These are phyloP conservation scores for Notoglanidium macrostoma DNA, from an alignment of 2,797 vertebrate species.

Conservation along the genomic window DNA sequence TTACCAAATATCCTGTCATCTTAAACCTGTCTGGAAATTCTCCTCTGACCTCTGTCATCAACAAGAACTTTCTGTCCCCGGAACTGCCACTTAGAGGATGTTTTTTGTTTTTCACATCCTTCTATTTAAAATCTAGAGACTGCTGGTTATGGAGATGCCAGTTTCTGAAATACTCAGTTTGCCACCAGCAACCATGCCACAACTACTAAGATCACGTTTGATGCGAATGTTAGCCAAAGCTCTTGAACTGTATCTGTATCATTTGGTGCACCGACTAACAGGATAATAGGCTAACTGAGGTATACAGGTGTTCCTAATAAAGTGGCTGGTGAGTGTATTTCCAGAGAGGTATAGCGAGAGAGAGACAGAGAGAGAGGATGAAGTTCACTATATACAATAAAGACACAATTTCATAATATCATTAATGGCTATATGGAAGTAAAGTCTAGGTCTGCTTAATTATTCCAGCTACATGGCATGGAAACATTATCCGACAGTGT, in stretches of 20 bases:
- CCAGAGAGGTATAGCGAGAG: not conserved
- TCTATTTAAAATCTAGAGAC: not conserved
- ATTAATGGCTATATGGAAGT: not conserved
- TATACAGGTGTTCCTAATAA: not conserved
- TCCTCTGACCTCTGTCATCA: not conserved
- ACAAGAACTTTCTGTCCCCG: not conserved
- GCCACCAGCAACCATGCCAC: not conserved
- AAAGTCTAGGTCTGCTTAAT: not conserved
- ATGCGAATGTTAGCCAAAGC: too few relatives aligned
- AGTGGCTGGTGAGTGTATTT: not conserved
- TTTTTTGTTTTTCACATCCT: not conserved
- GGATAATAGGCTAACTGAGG: not conserved
- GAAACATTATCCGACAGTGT: not conserved
- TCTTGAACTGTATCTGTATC: not conserved
- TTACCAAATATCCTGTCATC: not conserved
- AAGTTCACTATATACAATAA: not conserved
- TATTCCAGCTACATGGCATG: not conserved
- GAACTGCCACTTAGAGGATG: not conserved
- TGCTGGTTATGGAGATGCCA: not conserved
- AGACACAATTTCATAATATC: not conserved
- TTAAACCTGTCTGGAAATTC: not conserved
- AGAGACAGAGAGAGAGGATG: not conserved
- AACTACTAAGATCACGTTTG: not conserved
- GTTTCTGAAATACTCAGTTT: not conserved
- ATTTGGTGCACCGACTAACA: not conserved